A percentile compares a stretch with the other conserved stretches of the same genome.
Evolutionary conservation across 2,888 invertebrate species (phyloP).

Genomic region (Eurytoma californica): DNA sequence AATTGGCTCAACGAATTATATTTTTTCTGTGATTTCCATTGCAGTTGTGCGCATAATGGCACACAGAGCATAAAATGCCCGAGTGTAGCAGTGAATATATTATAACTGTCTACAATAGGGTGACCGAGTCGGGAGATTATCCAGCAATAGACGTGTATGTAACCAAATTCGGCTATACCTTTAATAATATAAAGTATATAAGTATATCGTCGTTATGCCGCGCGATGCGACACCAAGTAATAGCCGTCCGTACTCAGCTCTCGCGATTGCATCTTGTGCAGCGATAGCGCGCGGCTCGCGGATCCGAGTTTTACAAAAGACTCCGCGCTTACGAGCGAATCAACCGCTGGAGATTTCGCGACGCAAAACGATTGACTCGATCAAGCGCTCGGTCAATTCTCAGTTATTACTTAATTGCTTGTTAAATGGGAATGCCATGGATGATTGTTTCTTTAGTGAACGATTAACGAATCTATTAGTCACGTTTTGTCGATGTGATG

Average conservation of each 20-base stretch:
- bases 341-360: constrained; percentile 49
- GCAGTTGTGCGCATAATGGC: constrained; percentile 72
- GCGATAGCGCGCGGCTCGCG: constrained; percentile 62
- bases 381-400: background rate
- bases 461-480: too few species aligned
- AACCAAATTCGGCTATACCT: constrained; percentile 74
- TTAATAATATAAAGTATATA: constrained; percentile 67
- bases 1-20: constrained; percentile 72
- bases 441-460: too few species aligned
- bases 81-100: constrained; percentile 71
- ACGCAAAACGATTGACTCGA: background rate
- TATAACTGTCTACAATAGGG: constrained; percentile 70
- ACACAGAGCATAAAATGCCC: constrained; percentile 71
- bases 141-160: constrained; percentile 74
- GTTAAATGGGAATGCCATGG: too few species aligned
- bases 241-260: constrained; percentile 45
- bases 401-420: too few species aligned
- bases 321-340: constrained; percentile 57
- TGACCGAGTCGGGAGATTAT: constrained; percentile 73
- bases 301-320: constrained; percentile 2
- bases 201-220: constrained; percentile 53
- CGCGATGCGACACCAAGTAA: constrained; percentile 59
- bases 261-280: background rate
- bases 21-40: constrained; percentile 74
- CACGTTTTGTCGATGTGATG: background rate